Base-by-base conservation (phyloP, 2,113 vertebrate species). In the Corvus moneduloides region DNA sequence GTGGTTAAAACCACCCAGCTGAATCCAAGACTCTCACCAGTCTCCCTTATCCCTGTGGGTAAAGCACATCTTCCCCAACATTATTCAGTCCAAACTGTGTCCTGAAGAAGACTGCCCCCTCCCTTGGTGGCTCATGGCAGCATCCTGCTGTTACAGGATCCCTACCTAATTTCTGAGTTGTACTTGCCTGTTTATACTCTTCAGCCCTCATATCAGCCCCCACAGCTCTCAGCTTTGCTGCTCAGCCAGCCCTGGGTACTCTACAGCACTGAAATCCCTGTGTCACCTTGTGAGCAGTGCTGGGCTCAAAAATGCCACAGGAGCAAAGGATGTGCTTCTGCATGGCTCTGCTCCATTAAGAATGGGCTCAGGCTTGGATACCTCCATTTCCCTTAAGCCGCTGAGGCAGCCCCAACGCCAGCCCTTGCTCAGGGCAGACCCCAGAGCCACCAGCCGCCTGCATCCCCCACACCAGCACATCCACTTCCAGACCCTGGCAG, bases 41-140 rank as follows among this genome's bases (percentile, higher is more conserved):
- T 9, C 19, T 79, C 8, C 28, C 0, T 0, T 3, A 0, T 16
- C 24, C 32, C 30, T 5, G 9, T 0, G 4, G 27, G 35, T 49
- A 39, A 84, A 62, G 46, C 15, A 41, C 2, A 10, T 35, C 55
- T 58, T 62, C 28, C 20, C 6, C 43, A 12, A 54, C 71, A 75
- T 27, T 13, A 84, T 7, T 16, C 54, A 52, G 23, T 69, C 41
- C 59, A 77, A 83, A 22, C 4, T 1, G 5, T 14, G 46, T 37
- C 37, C 76, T 44, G 19, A 76, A 27, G 67, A 76, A 64, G 58
- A 30, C 13, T 19, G 6, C 9, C 2, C 7, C 1, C 6, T 64
- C 16, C 18, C 48, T 63, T 22, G 23, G 27, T 37, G 41, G 30
- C 24, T 90, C 46, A 43, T 1, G 5, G 59, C 63, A 79, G 55